Evolutionary conservation across 2,113 vertebrate genomes (phyloP).

Genomic region (Nematolebias whitei): DNA sequence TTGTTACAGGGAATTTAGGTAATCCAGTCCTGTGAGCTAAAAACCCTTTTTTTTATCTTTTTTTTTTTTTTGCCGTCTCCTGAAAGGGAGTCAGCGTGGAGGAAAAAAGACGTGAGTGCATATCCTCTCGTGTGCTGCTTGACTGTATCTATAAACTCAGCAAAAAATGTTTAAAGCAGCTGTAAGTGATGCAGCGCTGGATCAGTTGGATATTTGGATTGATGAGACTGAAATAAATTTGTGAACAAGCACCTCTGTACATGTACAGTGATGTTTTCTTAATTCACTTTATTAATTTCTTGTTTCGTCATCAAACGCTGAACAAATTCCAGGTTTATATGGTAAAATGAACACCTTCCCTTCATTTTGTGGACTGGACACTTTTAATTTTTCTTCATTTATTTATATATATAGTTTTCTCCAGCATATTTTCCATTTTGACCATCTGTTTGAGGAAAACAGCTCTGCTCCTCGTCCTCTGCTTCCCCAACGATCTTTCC

Average conservation of each 20-base stretch:
- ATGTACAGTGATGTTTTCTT: constrained; percentile 9
- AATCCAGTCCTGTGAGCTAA: constrained; percentile 5
- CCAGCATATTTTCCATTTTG: constrained; percentile 64
- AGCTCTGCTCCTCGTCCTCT: constrained; percentile 34
- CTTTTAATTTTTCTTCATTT: not conserved
- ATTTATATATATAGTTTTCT: not conserved
- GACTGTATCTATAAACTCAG: constrained; percentile 4
- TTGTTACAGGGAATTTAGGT: not conserved
- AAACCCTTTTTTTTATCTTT: not conserved
- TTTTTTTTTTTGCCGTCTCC: constrained; percentile 27
- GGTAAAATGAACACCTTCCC: constrained; percentile 16
- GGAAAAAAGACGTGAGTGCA: no score
- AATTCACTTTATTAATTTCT: constrained; percentile 1
- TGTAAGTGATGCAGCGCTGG: not conserved
- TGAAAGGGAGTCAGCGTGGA: not conserved
- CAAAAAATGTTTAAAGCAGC: constrained; percentile 1
- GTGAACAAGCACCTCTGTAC: constrained; percentile 11
- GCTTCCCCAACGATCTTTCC: constrained; percentile 45
- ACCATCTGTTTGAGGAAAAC: constrained; percentile 69
- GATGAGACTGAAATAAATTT: constrained; percentile 13
- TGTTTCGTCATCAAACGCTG: constrained; percentile 9
- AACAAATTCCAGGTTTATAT: constrained; percentile 3
- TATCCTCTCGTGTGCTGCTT: no score
- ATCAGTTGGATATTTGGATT: not conserved
- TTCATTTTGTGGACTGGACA: not conserved